Evolutionary conservation across 2,888 invertebrate species (phyloP).

Genomic region (Linnaemya vulpina): DNA sequence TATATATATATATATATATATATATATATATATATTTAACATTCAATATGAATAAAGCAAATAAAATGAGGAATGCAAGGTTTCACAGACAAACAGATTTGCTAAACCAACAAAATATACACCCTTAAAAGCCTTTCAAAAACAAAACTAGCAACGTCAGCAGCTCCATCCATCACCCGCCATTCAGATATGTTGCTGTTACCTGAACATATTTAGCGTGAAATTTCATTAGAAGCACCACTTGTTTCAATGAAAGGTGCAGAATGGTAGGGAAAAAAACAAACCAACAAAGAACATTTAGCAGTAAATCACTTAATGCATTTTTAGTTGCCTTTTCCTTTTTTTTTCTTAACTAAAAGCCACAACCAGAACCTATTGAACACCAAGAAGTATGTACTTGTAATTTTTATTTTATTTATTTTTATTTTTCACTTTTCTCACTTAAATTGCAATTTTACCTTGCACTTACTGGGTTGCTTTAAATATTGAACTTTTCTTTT

Average conservation of each 20-base stretch:
- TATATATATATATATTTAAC: not conserved
- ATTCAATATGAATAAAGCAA: not conserved
- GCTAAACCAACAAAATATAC: not conserved
- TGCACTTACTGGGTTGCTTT: conserved; percentile 63
- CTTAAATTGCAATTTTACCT: conserved; percentile 50
- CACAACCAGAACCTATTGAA: conserved; percentile 1
- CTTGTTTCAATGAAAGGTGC: conserved; percentile 37
- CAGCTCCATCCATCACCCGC: not conserved
- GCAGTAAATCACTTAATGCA: conserved; percentile 52
- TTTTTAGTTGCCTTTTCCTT: not conserved
- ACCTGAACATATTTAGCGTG: conserved; percentile 50
- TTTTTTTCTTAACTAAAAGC: not conserved
- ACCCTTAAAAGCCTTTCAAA: not conserved
- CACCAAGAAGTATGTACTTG: conserved; percentile 6
- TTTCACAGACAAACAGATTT: not conserved
- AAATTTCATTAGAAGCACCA: conserved; percentile 47
- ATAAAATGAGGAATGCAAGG: conserved; percentile 1
- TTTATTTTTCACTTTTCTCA: conserved; percentile 11
- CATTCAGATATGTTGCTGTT: conserved; percentile 4
- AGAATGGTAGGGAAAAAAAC: not conserved
- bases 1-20: too few relatives aligned
- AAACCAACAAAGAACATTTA: conserved; percentile 30
- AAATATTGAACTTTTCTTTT: not conserved
- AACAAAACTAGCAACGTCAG: conserved; percentile 33
- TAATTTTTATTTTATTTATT: conserved; percentile 3